A percentile compares a stretch with the other conserved stretches of the same genome.
Conservation (phyloP, 2,113 vertebrate genomes). For the Plectropomus leopardus region DNA sequence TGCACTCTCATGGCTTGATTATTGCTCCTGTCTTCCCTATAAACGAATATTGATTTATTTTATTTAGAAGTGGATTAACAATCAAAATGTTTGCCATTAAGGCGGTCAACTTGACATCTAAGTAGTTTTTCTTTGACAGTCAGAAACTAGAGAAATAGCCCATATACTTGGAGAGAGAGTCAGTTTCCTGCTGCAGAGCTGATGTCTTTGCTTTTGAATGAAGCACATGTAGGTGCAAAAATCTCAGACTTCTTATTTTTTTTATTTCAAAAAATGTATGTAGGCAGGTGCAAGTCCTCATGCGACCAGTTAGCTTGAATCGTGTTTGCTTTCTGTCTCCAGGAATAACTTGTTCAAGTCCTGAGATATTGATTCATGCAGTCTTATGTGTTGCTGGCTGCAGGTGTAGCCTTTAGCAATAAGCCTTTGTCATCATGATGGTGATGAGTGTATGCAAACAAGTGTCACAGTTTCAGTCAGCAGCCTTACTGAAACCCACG, state of each 20-base stretch:
- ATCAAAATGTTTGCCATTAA: too few relatives aligned
- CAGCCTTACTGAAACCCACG: constrained; percentile 29
- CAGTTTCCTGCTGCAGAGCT: neutral
- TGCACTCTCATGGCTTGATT: neutral
- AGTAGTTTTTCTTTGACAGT: neutral
- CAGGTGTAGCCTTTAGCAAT: constrained; percentile 7
- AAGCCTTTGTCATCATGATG: constrained; percentile 16
- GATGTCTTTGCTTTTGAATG: neutral
- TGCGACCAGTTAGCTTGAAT: neutral
- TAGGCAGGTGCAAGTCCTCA: neutral
- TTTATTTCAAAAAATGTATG: neutral
- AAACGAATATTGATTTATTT: too few relatives aligned
- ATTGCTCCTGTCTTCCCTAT: too few relatives aligned
- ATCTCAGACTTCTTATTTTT: neutral
- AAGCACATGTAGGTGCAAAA: neutral
- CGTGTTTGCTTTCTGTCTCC: neutral
- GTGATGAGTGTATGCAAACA: constrained; percentile 35
- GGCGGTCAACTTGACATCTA: too few relatives aligned
- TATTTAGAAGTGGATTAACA: too few relatives aligned
- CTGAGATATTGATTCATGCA: constrained; percentile 7
- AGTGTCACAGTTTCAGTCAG: constrained; percentile 53
- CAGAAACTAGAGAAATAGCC: neutral
- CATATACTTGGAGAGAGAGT: neutral
- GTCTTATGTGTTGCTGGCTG: neutral
- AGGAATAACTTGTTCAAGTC: too few relatives aligned